Percentiles rank a stretch among this genome's conserved stretches.
phyloP scores from a whole-genome alignment of 2,888 invertebrate species.

The Cordilura impudica region DNA sequence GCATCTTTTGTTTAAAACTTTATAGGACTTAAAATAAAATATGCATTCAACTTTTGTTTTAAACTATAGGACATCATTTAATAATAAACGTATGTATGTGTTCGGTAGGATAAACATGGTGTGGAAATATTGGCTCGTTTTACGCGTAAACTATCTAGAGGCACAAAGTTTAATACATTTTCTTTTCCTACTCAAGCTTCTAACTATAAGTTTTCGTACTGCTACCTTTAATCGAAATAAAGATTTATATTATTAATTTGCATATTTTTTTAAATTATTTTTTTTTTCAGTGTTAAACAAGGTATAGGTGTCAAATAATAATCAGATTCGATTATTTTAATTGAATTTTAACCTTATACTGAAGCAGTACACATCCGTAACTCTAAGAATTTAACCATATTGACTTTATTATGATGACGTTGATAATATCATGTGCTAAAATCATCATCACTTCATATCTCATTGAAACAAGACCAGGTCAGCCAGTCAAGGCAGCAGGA shows the following conservation, averaged over 20 bases:
- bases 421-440: slow-evolving; percentile 18
- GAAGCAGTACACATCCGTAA: not conserved
- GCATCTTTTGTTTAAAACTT: slow-evolving; percentile 17
- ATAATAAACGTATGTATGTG: not conserved
- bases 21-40: not conserved
- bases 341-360: slow-evolving; percentile 55
- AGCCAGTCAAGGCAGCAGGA: not conserved
- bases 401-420: slow-evolving; percentile 25
- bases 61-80: not conserved
- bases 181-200: too few species aligned
- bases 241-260: too few species aligned
- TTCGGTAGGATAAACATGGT: too few species aligned
- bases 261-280: too few species aligned
- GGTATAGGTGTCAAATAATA: too few species aligned
- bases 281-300: too few species aligned
- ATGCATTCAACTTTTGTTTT: not conserved
- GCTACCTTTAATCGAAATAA: too few species aligned
- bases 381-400: slow-evolving; percentile 14
- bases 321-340: slow-evolving; percentile 48
- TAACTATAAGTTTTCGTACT: too few species aligned
- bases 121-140: too few species aligned
- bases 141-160: too few species aligned
- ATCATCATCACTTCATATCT: slow-evolving; percentile 32
- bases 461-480: not conserved
- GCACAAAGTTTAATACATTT: too few species aligned